Evolutionary conservation across 2,888 invertebrate species (phyloP).

Genomic region (Crematogaster levior): DNA sequence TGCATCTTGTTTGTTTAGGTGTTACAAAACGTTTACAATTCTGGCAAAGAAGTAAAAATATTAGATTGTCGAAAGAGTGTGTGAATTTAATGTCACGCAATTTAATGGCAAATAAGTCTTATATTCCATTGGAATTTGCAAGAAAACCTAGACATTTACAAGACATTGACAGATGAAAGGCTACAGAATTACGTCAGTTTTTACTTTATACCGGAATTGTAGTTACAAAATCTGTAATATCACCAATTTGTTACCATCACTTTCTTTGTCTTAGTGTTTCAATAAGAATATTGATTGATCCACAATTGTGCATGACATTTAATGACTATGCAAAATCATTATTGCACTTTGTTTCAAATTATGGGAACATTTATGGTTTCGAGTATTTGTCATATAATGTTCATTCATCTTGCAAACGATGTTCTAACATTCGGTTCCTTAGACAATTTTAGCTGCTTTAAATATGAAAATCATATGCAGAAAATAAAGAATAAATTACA

Average conservation of each 20-base stretch:
- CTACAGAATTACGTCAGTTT: conserved; percentile 10
- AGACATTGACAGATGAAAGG: not conserved
- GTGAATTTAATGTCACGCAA: not conserved
- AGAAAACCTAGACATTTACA: not conserved
- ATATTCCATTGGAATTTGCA: not conserved
- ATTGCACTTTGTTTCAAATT: not conserved
- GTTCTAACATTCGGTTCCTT: not conserved
- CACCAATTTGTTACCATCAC: not conserved
- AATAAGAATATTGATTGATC: not conserved
- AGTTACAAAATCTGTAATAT: not conserved
- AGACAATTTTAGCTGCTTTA: conserved; percentile 18
- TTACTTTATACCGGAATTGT: not conserved
- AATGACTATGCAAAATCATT: not conserved
- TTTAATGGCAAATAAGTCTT: not conserved
- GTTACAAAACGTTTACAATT: not conserved
- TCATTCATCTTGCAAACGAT: conserved; percentile 3
- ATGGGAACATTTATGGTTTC: not conserved
- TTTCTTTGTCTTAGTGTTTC: conserved; percentile 1
- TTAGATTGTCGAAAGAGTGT: not conserved
- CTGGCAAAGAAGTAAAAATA: not conserved
- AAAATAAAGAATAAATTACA: conserved; percentile 10
- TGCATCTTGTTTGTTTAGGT: conserved; percentile 10
- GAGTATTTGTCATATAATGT: conserved; percentile 2
- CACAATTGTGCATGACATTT: not conserved
- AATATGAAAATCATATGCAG: conserved; percentile 9